These are phyloP conservation scores for Drosophila busckii DNA, from an alignment of 1,140 invertebrate species.

Conservation along the genomic window DNA sequence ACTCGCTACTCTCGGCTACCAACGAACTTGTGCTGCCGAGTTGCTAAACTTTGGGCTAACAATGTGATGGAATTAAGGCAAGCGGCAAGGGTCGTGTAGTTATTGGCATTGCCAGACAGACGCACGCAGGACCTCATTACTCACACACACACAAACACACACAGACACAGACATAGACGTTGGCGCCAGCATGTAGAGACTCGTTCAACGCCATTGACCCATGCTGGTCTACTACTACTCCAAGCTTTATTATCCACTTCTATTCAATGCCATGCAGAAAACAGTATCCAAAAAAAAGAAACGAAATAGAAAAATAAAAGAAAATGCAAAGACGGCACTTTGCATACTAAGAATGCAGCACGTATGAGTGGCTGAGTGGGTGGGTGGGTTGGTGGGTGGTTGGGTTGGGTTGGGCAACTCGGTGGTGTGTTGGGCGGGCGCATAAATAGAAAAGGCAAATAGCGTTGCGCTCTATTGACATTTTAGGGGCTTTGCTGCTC, in stretches of 20 bases:
- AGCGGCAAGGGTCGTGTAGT: no score
- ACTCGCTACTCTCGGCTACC: no score
- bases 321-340: conserved; percentile 49
- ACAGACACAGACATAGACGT: no score
- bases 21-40: no score
- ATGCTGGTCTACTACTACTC: background rate
- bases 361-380: background rate
- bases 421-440: background rate
- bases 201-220: background rate
- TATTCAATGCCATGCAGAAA: conserved; percentile 48
- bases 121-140: no score
- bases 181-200: no score
- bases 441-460: conserved; percentile 68
- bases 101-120: no score
- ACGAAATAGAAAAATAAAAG: background rate
- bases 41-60: no score
- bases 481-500: conserved; percentile 76
- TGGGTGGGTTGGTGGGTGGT: background rate
- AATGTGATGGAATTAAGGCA: no score
- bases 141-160: no score
- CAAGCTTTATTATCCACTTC: conserved; percentile 52
- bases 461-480: conserved; percentile 64
- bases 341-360: conserved; percentile 57
- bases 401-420: background rate
- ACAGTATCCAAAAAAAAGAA: conserved; percentile 21